phyloP scores from a whole-genome alignment of 2,888 invertebrate species.

The Mylabris sibirica region DNA sequence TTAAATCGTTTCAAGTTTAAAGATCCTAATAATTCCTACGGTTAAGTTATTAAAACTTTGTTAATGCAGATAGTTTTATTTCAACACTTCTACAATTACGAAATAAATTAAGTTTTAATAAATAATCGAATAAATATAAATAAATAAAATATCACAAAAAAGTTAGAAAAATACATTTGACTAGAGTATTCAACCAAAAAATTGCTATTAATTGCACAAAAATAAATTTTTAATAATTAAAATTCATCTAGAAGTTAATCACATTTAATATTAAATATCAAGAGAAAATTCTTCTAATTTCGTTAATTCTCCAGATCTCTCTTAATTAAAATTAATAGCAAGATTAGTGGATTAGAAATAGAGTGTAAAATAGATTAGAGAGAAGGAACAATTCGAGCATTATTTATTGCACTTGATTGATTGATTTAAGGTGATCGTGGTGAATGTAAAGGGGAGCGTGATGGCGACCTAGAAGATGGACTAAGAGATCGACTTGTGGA shows the following conservation, averaged over 20 bases:
- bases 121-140: slow-evolving; percentile 39
- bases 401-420: slow-evolving; percentile 44
- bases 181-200: slow-evolving; percentile 29
- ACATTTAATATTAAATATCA: not conserved
- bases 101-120: slow-evolving; percentile 30
- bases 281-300: not conserved
- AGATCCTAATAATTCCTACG: not conserved
- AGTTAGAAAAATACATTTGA: slow-evolving; percentile 28
- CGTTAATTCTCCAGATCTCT: not conserved
- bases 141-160: slow-evolving; percentile 39
- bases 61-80: not conserved
- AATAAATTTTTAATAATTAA: slow-evolving; percentile 5
- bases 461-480: slow-evolving; percentile 52
- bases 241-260: not conserved
- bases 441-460: slow-evolving; percentile 52
- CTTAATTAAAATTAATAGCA: not conserved
- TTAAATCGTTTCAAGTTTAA: no score
- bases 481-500: slow-evolving; percentile 50
- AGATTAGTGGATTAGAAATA: not conserved
- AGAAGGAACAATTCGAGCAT: slow-evolving; percentile 4
- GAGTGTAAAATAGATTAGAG: slow-evolving; percentile 8
- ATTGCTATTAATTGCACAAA: slow-evolving; percentile 21
- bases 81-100: slow-evolving; percentile 1
- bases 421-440: slow-evolving; percentile 51
- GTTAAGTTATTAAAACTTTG: not conserved